Percentiles rank a stretch among this genome's conserved stretches.
phyloP scores from a whole-genome alignment of 2,797 vertebrate genomes.

The Lepilemur septentrionalis region DNA sequence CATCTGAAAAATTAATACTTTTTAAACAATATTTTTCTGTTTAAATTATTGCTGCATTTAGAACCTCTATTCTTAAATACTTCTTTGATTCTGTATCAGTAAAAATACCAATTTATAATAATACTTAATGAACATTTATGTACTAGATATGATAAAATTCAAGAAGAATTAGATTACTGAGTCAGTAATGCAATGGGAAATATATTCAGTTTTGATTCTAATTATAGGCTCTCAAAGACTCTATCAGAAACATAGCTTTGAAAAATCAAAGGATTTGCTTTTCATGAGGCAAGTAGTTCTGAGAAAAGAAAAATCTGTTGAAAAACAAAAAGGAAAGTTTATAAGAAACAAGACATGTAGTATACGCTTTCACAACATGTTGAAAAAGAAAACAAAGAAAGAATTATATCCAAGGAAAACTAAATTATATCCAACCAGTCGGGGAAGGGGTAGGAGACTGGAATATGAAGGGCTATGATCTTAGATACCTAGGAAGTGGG shows the following conservation, averaged over 20 bases:
- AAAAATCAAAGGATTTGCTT: conserved; percentile 17
- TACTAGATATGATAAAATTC: not conserved
- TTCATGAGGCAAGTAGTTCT: not conserved
- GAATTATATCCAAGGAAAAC: not conserved
- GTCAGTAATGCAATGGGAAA: not conserved
- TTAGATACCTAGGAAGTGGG: not conserved
- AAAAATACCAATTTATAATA: not conserved
- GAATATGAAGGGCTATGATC: not conserved
- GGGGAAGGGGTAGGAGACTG: not conserved
- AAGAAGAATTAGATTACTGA: not conserved
- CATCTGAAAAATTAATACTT: not conserved
- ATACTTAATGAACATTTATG: not conserved
- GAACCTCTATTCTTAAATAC: not conserved
- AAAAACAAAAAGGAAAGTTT: not conserved
- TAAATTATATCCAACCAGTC: not conserved
- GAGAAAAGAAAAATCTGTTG: not conserved
- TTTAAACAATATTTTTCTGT: not conserved
- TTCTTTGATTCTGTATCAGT: not conserved
- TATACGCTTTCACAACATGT: not conserved
- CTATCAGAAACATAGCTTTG: not conserved
- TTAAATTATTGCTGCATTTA: not conserved
- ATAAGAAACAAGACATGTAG: not conserved
- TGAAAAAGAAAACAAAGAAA: not conserved
- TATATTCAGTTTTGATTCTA: not conserved
- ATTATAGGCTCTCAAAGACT: not conserved